phyloP scores from a whole-genome alignment of 2,888 invertebrate species.

The Acanthosepion lycidas region DNA sequence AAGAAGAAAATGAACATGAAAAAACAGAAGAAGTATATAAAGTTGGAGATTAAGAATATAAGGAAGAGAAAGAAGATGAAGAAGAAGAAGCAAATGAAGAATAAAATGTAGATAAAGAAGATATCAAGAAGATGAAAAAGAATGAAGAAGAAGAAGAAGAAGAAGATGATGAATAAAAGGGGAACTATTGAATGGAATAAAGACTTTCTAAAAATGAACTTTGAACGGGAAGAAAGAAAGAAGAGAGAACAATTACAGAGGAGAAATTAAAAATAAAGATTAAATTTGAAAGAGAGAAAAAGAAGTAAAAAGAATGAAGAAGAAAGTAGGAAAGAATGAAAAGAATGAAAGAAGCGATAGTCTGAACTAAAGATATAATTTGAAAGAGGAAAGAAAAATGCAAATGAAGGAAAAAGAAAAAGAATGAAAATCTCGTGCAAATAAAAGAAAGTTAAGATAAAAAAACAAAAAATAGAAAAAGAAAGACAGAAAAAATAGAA shows the following conservation, averaged over 20 bases:
- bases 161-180: background rate
- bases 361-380: background rate
- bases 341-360: background rate
- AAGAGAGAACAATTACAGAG: no score
- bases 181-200: no score
- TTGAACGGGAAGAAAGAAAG: background rate
- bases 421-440: no score
- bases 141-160: background rate
- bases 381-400: background rate
- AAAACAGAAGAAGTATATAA: no score
- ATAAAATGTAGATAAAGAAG: background rate
- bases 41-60: no score
- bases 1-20: background rate
- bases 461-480: background rate
- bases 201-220: no score
- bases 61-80: no score
- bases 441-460: no score
- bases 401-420: background rate
- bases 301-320: background rate
- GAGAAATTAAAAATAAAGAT: no score
- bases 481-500: background rate
- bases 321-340: background rate
- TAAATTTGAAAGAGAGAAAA: background rate
- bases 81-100: background rate
- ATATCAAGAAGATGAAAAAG: background rate